Evolutionary conservation across 2,113 vertebrate genomes (phyloP), one percentile per base, ranked within the genome.

Genomic region (Tyto alba): DNA sequence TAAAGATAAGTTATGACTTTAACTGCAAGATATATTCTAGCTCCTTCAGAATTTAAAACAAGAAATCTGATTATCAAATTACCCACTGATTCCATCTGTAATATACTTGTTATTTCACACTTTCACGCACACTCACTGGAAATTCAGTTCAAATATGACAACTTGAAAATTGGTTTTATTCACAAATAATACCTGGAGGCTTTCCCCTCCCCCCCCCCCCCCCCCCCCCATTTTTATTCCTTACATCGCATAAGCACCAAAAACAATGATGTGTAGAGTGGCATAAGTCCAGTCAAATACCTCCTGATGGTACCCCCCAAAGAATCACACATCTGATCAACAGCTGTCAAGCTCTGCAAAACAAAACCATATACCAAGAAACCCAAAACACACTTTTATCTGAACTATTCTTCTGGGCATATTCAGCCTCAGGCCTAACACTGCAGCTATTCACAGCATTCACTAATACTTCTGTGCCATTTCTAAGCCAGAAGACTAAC

Each of bases 41-140:
- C 25, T 75, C 38, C 64, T 89, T 85, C 74, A 64, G 36, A 76
- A 91, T 85, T 79, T 76, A 68, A 84, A 91, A 56, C 32, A 69
- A 40, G 2, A 50, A 78, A 68, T 48, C 23, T 56, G 89, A 82
- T 55, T 74, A 43, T 12, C 15, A 88, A 87, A 95, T 85, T 38
- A 89, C 38, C 22, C 52, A 13, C 66, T 38, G 55, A 48, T 81
- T 93, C 57, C 74, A 94, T 88, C 55, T 95, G 93, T 32, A 16
- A 64, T 62, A 55, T 13, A 81, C 95, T 92, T 84, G 74, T 80
- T 82, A 60, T 74, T 94, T 97, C 78, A 95, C 93, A 88, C 96
- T 93, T 92, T 59, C 57, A 73, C 79, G 86, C 81, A 55, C 20
- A 3, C 53, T 88, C 32, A 27, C 36, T 93, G 85, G 56, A 91